Conservation (phyloP, 2,888 invertebrate species). For the Heliconius erato region DNA sequence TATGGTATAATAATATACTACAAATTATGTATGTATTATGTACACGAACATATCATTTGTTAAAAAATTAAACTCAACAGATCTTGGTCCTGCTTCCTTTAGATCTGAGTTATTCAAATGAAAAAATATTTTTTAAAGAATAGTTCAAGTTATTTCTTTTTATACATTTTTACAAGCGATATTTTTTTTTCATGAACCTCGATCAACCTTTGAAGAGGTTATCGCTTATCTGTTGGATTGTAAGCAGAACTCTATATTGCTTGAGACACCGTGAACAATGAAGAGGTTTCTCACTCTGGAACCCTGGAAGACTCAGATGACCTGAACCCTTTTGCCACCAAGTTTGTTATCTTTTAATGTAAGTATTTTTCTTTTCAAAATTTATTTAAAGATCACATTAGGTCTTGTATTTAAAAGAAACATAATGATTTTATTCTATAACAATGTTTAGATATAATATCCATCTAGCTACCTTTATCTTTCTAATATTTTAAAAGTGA, state of each 20-base stretch:
- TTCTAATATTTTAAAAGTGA: no score
- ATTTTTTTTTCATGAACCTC: background rate
- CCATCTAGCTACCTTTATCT: no score
- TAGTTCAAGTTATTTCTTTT: background rate
- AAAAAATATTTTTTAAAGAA: no score
- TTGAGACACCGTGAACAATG: background rate
- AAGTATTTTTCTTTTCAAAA: no score
- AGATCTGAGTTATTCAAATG: background rate
- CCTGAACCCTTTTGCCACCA: background rate
- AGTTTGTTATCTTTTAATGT: background rate
- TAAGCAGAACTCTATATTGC: background rate
- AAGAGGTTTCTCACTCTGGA: background rate
- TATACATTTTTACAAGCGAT: background rate
- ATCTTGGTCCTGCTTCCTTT: background rate
- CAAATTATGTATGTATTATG: background rate
- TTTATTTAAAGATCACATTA: no score
- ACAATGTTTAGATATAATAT: no score
- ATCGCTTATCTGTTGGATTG: background rate
- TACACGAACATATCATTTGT: background rate
- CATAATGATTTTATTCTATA: no score
- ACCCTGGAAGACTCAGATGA: background rate
- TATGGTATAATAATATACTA: background rate
- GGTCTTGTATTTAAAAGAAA: no score
- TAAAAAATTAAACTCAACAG: background rate
- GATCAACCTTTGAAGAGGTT: background rate